Percentiles rank a stretch among this genome's conserved stretches.
Conservation (phyloP, 2,797 vertebrate species). For the Molothrus ater region DNA sequence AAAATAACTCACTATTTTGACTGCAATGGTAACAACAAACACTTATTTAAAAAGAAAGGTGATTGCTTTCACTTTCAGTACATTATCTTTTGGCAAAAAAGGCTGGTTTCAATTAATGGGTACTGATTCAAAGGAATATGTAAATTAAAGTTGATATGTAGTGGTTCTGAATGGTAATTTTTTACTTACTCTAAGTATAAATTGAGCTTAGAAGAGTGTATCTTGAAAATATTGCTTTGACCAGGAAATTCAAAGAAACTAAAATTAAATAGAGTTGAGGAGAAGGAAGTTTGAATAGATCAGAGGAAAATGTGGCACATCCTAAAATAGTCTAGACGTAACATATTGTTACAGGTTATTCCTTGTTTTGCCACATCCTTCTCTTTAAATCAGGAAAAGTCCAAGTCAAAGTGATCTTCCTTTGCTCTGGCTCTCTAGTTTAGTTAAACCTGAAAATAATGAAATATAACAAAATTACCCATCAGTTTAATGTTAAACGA, state of each 20-base stretch:
- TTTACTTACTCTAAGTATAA: slow-evolving; percentile 6
- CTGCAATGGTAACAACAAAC: slow-evolving; percentile 14
- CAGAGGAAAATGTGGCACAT: not conserved
- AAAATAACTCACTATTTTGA: not conserved
- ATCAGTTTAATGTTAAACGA: not conserved
- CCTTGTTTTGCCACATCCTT: not conserved
- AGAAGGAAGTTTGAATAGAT: not conserved
- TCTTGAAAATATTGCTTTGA: slow-evolving; percentile 36
- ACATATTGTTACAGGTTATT: not conserved
- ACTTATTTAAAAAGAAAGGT: not conserved
- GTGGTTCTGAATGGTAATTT: slow-evolving; percentile 18
- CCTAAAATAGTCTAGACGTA: not conserved
- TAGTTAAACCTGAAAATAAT: not conserved
- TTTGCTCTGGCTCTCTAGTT: not conserved
- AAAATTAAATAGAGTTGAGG: not conserved
- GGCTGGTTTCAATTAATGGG: slow-evolving; percentile 11
- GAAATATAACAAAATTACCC: not conserved
- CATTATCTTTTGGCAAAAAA: not conserved
- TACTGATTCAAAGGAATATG: slow-evolving; percentile 31
- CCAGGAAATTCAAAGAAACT: not conserved
- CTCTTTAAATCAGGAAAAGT: not conserved
- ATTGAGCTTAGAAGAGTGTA: not conserved
- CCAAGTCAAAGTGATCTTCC: not conserved
- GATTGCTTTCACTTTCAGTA: not conserved
- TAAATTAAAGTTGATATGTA: slow-evolving; percentile 11